Percentiles rank a stretch among this genome's conserved stretches.
Conservation (phyloP, 2,113 vertebrate species). For the Raja brachyura region DNA sequence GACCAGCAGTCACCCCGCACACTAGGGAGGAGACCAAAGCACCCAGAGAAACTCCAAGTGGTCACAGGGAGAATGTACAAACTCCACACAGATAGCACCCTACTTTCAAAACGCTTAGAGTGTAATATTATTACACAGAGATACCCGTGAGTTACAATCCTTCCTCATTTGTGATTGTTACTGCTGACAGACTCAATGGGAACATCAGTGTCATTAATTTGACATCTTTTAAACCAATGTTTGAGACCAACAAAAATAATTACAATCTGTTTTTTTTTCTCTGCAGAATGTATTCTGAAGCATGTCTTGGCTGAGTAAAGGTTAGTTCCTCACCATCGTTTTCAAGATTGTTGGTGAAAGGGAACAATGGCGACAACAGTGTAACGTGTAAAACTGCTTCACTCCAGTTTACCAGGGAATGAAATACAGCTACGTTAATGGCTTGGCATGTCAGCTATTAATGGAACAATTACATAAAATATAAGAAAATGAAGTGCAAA, state of each 20-base stretch:
- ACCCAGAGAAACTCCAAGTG: too few species aligned
- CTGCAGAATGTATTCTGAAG: too few species aligned
- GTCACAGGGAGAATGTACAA: too few species aligned
- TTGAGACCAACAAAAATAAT: neutral
- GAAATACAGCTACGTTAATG: neutral
- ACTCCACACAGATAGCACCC: too few species aligned
- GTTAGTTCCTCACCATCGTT: neutral
- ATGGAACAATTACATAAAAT: slow-evolving; percentile 22
- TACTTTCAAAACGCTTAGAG: neutral
- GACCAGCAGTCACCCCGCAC: too few species aligned
- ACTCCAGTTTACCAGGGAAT: neutral
- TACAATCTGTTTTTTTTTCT: neutral
- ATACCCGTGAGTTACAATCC: neutral
- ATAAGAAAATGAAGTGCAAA: slow-evolving; percentile 9
- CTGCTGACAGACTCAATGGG: neutral
- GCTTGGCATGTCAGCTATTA: neutral
- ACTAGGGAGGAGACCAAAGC: too few species aligned
- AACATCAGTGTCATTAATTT: neutral
- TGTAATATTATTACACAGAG: neutral
- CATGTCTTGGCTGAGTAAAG: neutral
- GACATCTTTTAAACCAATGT: neutral
- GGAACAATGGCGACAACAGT: neutral
- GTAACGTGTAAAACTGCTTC: neutral
- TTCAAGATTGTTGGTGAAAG: neutral
- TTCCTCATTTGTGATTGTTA: neutral